These are phyloP conservation scores for Sesia bembeciformis DNA, from an alignment of 2,888 invertebrate genomes.

Conservation along the genomic window DNA sequence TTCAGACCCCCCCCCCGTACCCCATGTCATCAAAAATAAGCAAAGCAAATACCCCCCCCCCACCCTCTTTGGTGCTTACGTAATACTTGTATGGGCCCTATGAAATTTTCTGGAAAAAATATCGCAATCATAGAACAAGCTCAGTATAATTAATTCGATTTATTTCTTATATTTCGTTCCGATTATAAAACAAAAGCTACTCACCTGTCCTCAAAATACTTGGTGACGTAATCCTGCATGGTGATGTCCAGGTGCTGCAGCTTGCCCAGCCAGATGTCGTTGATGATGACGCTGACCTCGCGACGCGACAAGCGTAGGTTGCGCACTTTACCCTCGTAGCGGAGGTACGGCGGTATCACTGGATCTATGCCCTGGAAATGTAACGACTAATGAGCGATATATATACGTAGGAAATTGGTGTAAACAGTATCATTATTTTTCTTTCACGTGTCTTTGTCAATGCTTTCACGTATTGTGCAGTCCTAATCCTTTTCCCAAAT, in stretches of 20 bases:
- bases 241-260: slow-evolving; percentile 19
- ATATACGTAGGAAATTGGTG: too few species aligned
- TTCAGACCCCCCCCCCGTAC: too few species aligned
- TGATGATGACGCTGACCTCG: slow-evolving; percentile 60
- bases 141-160: not conserved
- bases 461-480: too few species aligned
- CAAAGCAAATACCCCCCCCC: too few species aligned
- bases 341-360: slow-evolving; percentile 52
- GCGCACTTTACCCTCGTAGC: slow-evolving; percentile 57
- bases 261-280: slow-evolving; percentile 64
- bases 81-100: too few species aligned
- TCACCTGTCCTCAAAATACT: slow-evolving; percentile 63
- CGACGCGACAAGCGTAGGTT: slow-evolving; percentile 65
- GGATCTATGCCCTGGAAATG: slow-evolving; percentile 50
- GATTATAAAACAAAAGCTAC: not conserved
- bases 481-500: too few species aligned
- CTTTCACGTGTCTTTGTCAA: too few species aligned
- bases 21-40: too few species aligned
- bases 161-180: not conserved
- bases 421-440: too few species aligned
- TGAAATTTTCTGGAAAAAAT: too few species aligned
- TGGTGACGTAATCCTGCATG: slow-evolving; percentile 61
- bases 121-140: not conserved
- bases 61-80: too few species aligned
- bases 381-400: too few species aligned